phyloP scores from a whole-genome alignment of 1,140 invertebrate species.

The Condylostylus longicornis region DNA sequence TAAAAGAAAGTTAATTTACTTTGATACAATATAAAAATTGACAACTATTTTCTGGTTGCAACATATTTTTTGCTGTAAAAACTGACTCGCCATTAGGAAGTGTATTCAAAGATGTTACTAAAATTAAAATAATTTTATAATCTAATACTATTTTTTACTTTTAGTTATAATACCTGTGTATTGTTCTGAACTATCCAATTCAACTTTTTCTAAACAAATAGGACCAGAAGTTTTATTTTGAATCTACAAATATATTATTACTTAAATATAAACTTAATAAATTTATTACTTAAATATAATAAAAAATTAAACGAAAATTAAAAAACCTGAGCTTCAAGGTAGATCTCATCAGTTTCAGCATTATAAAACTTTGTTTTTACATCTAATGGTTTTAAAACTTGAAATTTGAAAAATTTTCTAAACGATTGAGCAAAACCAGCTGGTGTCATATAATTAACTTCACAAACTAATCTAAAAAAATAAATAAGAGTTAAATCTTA shows the following conservation, averaged over 20 bases:
- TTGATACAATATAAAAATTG: constrained; percentile 87
- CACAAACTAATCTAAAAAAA: constrained; percentile 74
- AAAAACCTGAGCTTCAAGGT: constrained; percentile 82
- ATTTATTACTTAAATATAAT: neutral
- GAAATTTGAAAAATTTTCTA: constrained; percentile 95
- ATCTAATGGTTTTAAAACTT: constrained; percentile 93
- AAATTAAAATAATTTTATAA: constrained; percentile 11
- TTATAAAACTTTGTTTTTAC: constrained; percentile 98
- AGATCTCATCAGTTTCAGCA: constrained; percentile 93
- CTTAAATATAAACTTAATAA: neutral
- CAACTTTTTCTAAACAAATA: constrained; percentile 83
- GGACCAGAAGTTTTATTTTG: constrained; percentile 83
- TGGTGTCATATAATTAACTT: constrained; percentile 73
- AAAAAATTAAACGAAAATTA: neutral
- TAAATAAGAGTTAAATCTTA: constrained; percentile 5
- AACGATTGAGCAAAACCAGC: constrained; percentile 59
- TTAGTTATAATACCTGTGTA: constrained; percentile 55
- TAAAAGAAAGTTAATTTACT: constrained; percentile 8
- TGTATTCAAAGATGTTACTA: constrained; percentile 49
- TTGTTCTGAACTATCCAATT: constrained; percentile 75
- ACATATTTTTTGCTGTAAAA: constrained; percentile 70
- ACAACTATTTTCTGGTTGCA: constrained; percentile 61
- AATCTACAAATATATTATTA: constrained; percentile 3
- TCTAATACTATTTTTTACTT: neutral
- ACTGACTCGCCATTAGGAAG: constrained; percentile 50